These are phyloP conservation scores for Miltochrista miniata DNA, from an alignment of 2,888 invertebrate genomes.

Conservation along the genomic window DNA sequence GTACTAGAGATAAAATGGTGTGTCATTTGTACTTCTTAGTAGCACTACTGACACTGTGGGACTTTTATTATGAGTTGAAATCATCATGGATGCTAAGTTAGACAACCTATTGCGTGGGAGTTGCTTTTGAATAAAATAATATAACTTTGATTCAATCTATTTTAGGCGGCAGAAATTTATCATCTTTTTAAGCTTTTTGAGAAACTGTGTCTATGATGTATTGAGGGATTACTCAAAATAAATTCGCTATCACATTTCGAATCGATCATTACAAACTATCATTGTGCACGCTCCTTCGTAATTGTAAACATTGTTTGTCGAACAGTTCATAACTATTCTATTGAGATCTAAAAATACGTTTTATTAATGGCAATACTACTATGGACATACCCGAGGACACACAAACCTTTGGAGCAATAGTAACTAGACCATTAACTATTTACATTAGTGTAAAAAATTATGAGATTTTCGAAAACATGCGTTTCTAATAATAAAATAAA, in stretches of 20 bases:
- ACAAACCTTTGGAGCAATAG: slow-evolving; percentile 9
- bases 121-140: too few relatives aligned
- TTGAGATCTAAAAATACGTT: slow-evolving; percentile 73
- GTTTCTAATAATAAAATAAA: background rate
- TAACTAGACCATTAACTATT: slow-evolving; percentile 6
- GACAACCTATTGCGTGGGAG: too few relatives aligned
- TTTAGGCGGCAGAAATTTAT: too few relatives aligned
- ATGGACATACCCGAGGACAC: slow-evolving; percentile 4
- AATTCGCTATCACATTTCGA: slow-evolving; percentile 55
- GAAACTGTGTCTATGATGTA: slow-evolving; percentile 18
- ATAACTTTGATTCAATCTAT: too few relatives aligned
- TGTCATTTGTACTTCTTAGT: too few relatives aligned
- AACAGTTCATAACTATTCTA: slow-evolving; percentile 63
- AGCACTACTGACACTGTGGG: too few relatives aligned
- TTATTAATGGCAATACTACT: slow-evolving; percentile 62
- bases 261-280: slow-evolving; percentile 26
- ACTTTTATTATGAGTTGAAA: too few relatives aligned
- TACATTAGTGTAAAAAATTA: slow-evolving; percentile 6
- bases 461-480: background rate
- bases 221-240: slow-evolving; percentile 16
- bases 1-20: too few relatives aligned
- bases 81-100: too few relatives aligned
- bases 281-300: slow-evolving; percentile 34
- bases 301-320: slow-evolving; percentile 34
- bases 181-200: too few relatives aligned